Percentiles rank a stretch among this genome's conserved stretches.
Conservation (phyloP, 1,140 invertebrate species). For the Penaeus japonicus region DNA sequence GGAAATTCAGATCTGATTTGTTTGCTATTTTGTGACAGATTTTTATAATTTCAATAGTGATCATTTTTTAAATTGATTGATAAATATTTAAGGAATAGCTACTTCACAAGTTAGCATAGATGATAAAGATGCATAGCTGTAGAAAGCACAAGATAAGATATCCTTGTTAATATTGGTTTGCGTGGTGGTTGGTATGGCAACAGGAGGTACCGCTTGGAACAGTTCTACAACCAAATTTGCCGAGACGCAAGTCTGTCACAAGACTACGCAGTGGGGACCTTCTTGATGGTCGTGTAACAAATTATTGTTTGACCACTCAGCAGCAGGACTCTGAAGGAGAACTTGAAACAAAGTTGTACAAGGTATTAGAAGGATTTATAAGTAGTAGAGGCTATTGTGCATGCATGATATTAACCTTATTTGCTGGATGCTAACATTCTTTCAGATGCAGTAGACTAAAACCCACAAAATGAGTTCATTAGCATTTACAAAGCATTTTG, state of each 20-base stretch:
- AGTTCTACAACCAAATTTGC: constrained; percentile 84
- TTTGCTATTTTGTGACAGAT: too few relatives aligned
- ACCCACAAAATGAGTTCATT: not conserved
- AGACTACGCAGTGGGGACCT: constrained; percentile 80
- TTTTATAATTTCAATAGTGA: too few relatives aligned
- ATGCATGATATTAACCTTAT: too few relatives aligned
- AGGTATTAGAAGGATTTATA: constrained; percentile 68
- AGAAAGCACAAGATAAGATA: too few relatives aligned
- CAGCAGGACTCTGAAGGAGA: constrained; percentile 90
- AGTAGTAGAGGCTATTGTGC: not conserved
- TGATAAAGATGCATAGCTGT: too few relatives aligned
- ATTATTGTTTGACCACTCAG: constrained; percentile 92
- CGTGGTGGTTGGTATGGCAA: constrained; percentile 69
- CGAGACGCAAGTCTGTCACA: constrained; percentile 82
- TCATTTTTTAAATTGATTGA: too few relatives aligned
- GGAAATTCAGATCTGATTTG: too few relatives aligned
- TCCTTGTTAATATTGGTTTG: not conserved
- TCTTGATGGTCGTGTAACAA: constrained; percentile 76
- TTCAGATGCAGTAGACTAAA: not conserved
- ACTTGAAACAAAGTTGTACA: constrained; percentile 90
- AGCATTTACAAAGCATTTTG: too few relatives aligned
- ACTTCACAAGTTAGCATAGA: too few relatives aligned
- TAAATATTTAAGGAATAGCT: too few relatives aligned
- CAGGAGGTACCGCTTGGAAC: constrained; percentile 66
- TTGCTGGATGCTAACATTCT: too few relatives aligned